These are phyloP conservation scores for Mechanitis messenoides DNA, from an alignment of 2,888 invertebrate genomes.

Conservation along the genomic window DNA sequence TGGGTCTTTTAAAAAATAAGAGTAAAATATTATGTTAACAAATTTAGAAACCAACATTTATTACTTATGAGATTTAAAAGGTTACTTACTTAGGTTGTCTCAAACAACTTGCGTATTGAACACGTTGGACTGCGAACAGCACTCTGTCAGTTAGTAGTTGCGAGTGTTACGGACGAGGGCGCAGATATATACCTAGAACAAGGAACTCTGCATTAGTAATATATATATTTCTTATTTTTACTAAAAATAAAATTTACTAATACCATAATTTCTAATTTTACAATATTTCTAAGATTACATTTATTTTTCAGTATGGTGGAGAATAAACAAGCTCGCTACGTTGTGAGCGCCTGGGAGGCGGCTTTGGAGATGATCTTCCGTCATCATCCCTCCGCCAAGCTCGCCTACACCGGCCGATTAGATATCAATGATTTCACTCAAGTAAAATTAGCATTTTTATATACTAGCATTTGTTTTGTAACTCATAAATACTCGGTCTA, in stretches of 20 bases:
- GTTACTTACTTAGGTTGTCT: constrained; percentile 42
- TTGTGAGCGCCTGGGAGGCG: constrained; percentile 77
- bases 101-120: constrained; percentile 47
- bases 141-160: constrained; percentile 49
- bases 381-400: constrained; percentile 78
- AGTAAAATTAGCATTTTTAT: constrained; percentile 32
- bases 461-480: no score
- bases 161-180: constrained; percentile 59
- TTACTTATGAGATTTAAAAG: background rate
- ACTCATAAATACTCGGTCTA: no score
- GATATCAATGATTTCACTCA: constrained; percentile 78
- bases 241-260: background rate
- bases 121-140: constrained; percentile 63
- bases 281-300: background rate
- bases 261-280: background rate
- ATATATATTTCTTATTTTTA: constrained; percentile 6
- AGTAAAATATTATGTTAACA: no score
- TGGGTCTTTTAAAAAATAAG: no score
- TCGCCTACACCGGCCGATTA: constrained; percentile 78
- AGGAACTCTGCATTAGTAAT: constrained; percentile 63
- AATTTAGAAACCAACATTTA: background rate
- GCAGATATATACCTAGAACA: constrained; percentile 56
- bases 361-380: constrained; percentile 78
- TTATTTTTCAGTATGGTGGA: constrained; percentile 63
- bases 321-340: constrained; percentile 62